Conservation (phyloP, 1,140 invertebrate species). For the Maconellicoccus hirsutus region DNA sequence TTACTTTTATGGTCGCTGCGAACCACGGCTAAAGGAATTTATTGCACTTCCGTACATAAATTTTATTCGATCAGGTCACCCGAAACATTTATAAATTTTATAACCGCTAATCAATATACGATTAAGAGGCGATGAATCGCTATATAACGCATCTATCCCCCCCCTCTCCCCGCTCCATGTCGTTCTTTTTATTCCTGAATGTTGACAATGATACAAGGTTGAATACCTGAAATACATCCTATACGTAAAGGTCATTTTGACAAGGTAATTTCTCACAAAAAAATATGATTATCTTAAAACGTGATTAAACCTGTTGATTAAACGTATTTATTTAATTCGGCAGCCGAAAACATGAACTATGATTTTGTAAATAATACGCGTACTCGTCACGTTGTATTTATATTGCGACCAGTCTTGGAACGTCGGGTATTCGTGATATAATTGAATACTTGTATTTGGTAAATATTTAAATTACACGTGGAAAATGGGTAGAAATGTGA, state of each 20-base stretch:
- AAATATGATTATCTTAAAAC: constrained; percentile 7
- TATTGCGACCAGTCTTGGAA: too few relatives aligned
- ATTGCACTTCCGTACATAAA: too few relatives aligned
- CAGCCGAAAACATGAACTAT: not conserved
- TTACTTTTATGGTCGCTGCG: too few relatives aligned
- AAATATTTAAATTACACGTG: too few relatives aligned
- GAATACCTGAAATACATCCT: constrained; percentile 13
- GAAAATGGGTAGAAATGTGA: too few relatives aligned
- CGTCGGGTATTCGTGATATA: too few relatives aligned
- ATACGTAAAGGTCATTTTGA: not conserved
- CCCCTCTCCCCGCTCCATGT: too few relatives aligned
- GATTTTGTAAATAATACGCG: not conserved
- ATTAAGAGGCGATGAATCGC: not conserved
- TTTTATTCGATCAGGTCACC: not conserved
- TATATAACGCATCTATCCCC: not conserved
- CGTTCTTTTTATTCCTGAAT: constrained; percentile 1
- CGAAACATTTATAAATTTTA: not conserved
- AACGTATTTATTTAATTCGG: not conserved
- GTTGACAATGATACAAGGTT: constrained; percentile 18
- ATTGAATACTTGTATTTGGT: too few relatives aligned
- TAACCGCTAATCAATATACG: not conserved
- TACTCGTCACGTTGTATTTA: too few relatives aligned
- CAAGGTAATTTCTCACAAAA: constrained; percentile 20
- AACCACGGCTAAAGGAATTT: too few relatives aligned
- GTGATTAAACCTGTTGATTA: constrained; percentile 1